phyloP scores from a whole-genome alignment of 2,797 vertebrate species.

The Mormyrus hasselquistii region DNA sequence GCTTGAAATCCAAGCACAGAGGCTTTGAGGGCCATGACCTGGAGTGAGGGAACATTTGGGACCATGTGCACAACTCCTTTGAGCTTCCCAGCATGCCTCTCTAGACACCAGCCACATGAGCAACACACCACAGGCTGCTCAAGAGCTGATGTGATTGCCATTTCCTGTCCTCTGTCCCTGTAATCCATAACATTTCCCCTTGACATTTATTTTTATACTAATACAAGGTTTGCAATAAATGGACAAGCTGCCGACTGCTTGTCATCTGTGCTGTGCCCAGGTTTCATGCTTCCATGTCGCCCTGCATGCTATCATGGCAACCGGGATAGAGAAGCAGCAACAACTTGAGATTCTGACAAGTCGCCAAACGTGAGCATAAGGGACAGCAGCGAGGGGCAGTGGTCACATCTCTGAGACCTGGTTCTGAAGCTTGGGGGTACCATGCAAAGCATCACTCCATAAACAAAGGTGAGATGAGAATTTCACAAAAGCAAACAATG shows the following conservation, averaged over 20 bases:
- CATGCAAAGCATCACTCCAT: neutral
- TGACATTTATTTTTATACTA: neutral
- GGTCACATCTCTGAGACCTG: slow-evolving; percentile 13
- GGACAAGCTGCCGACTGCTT: neutral
- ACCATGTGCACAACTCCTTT: slow-evolving; percentile 11
- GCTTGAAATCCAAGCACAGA: neutral
- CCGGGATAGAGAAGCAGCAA: neutral
- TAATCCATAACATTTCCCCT: neutral
- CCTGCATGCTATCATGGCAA: neutral
- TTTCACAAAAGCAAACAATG: neutral
- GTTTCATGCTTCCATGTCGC: neutral
- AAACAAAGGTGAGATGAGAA: neutral
- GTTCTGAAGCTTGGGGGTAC: neutral
- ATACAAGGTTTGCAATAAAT: neutral
- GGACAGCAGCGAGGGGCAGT: slow-evolving; percentile 15
- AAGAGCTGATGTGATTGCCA: neutral
- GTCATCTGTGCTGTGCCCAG: neutral
- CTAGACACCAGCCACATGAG: slow-evolving; percentile 5
- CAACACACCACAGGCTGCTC: neutral
- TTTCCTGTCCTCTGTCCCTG: neutral
- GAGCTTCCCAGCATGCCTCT: slow-evolving; percentile 14
- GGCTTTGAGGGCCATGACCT: neutral
- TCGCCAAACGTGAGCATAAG: slow-evolving; percentile 14
- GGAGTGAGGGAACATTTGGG: slow-evolving; percentile 11
- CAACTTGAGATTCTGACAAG: neutral